Evolutionary conservation across 1,140 invertebrate species (phyloP).

Genomic region (Zophobas morio): DNA sequence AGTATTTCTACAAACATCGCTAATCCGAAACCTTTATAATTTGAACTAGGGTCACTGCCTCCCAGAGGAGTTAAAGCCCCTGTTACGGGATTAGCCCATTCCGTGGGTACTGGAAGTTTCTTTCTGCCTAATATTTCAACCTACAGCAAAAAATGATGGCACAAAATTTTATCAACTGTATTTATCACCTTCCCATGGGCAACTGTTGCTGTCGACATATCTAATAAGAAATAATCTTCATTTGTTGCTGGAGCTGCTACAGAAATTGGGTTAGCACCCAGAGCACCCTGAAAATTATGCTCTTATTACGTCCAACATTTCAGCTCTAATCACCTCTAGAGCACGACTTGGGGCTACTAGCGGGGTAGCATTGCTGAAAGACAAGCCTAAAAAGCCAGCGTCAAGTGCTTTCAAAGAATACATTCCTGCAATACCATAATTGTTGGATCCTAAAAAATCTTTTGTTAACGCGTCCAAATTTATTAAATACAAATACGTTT

Average conservation of each 20-base stretch:
- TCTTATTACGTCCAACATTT: constrained; percentile 1
- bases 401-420: constrained; percentile 85
- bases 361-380: constrained; percentile 93
- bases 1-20: constrained; percentile 88
- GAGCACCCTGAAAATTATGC: constrained; percentile 71
- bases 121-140: constrained; percentile 82
- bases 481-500: constrained; percentile 70
- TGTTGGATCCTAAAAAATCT: constrained; percentile 78
- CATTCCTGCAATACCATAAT: constrained; percentile 92
- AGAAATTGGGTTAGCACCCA: constrained; percentile 92
- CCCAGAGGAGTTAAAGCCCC: constrained; percentile 89
- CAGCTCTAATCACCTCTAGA: constrained; percentile 72
- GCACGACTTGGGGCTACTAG: constrained; percentile 87
- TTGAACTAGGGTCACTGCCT: constrained; percentile 82
- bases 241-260: constrained; percentile 82
- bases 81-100: constrained; percentile 85
- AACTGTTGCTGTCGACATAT: constrained; percentile 93
- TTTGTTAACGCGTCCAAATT: constrained; percentile 34
- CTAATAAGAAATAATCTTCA: constrained; percentile 87
- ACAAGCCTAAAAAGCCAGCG: constrained; percentile 85
- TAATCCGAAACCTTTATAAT: constrained; percentile 93
- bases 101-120: constrained; percentile 78
- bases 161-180: background rate
- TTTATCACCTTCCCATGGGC: constrained; percentile 80
- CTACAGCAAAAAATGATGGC: background rate